phyloP scores from a whole-genome alignment of 23 tunicate species.

The Diplosoma virens region DNA sequence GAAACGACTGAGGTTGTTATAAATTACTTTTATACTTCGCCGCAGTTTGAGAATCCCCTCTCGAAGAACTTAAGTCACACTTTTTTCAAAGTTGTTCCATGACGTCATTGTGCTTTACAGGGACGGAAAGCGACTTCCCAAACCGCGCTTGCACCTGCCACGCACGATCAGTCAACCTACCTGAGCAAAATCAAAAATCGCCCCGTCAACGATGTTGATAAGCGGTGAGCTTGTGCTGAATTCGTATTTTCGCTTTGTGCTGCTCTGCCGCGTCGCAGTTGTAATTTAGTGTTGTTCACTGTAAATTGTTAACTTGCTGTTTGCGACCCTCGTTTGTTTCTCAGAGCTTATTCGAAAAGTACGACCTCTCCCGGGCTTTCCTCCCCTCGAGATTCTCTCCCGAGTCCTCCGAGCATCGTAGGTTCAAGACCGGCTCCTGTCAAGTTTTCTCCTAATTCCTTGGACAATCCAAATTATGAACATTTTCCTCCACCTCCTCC shows the following conservation, averaged over 20 bases:
- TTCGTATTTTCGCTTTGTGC: too few species aligned
- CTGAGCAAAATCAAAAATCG: not conserved
- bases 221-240: not conserved
- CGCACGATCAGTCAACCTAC: not conserved
- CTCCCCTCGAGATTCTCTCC: not conserved
- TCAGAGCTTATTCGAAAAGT: not conserved
- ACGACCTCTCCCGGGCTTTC: not conserved
- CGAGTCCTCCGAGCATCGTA: slow-evolving; percentile 14
- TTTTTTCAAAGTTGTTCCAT: too few species aligned
- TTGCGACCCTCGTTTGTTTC: too few species aligned
- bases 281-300: too few species aligned
- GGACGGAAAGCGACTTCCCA: slow-evolving; percentile 4
- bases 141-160: not conserved
- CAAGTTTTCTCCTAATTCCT: slow-evolving; percentile 9
- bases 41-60: too few species aligned
- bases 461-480: slow-evolving; percentile 77
- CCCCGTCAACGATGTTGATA: not conserved
- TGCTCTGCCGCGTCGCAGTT: too few species aligned
- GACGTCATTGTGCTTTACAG: slow-evolving; percentile 2
- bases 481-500: slow-evolving; percentile 58
- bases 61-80: too few species aligned
- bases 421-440: not conserved
- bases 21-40: too few species aligned
- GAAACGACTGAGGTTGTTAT: too few species aligned
- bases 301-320: too few species aligned